Conservation (phyloP, 2,113 vertebrate genomes). For the Laticauda laticaudata region DNA sequence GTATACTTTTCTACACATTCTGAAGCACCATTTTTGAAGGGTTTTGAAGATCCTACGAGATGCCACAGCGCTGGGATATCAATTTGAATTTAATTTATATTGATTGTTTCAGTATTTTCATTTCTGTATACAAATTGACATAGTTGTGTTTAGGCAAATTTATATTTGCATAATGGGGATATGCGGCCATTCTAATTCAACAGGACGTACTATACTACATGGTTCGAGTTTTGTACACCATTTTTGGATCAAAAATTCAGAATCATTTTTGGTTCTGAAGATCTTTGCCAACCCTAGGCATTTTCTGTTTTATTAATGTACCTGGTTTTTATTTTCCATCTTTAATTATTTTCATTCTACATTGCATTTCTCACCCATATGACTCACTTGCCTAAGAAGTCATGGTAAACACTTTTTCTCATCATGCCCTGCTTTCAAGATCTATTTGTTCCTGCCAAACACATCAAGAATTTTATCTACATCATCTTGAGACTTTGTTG, state of each 20-base stretch:
- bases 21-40: background rate
- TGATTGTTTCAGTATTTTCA: background rate
- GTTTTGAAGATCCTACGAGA: background rate
- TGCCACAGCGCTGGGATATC: background rate
- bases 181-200: background rate
- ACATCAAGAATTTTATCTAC: constrained; percentile 10
- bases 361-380: background rate
- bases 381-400: background rate
- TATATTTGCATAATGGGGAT: background rate
- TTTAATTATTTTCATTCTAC: background rate
- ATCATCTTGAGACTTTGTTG: constrained; percentile 2
- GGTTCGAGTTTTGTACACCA: background rate
- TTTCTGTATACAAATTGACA: background rate
- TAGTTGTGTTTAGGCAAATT: background rate
- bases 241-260: background rate
- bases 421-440: background rate
- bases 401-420: background rate
- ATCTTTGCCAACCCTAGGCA: background rate
- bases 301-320: background rate
- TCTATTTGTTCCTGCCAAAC: background rate
- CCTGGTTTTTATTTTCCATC: background rate
- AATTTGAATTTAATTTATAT: background rate
- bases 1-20: background rate
- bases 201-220: background rate
- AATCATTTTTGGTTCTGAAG: background rate